phyloP scores from a whole-genome alignment of 1,140 invertebrate genomes.

The Cylas formicarius region DNA sequence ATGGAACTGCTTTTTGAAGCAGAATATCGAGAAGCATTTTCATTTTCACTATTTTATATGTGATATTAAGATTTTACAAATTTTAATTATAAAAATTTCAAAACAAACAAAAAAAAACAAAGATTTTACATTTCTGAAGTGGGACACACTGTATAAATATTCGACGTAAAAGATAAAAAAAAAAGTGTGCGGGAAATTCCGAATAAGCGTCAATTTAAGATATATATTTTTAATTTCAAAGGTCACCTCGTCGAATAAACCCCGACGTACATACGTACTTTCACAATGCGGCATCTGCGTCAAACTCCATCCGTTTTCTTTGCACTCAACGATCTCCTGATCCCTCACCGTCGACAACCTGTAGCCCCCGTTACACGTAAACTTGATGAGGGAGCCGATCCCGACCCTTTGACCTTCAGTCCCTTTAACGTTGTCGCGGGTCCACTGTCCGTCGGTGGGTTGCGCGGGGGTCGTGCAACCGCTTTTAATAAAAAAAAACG shows the following conservation, averaged over 20 bases:
- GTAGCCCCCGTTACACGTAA: constrained; percentile 15
- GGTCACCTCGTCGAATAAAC: too few species aligned
- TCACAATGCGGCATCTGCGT: constrained; percentile 9
- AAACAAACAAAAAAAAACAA: background rate
- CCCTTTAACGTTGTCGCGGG: background rate
- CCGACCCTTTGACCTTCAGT: background rate
- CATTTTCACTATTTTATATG: too few species aligned
- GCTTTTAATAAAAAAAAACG: constrained; percentile 5
- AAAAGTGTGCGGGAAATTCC: too few species aligned
- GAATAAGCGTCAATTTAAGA: too few species aligned
- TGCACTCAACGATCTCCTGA: constrained; percentile 6
- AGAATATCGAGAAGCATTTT: too few species aligned
- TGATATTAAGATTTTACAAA: too few species aligned
- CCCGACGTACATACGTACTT: constrained; percentile 24
- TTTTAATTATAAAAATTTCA: too few species aligned
- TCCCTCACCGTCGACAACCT: constrained; percentile 11
- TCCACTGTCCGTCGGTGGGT: constrained; percentile 24
- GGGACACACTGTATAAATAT: too few species aligned
- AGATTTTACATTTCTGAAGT: background rate
- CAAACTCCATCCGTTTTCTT: constrained; percentile 14
- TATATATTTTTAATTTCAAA: too few species aligned
- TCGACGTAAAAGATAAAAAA: too few species aligned
- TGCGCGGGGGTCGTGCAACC: constrained; percentile 20
- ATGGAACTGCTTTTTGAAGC: too few species aligned
- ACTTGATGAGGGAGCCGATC: constrained; percentile 2